phyloP scores from a whole-genome alignment of 2,888 invertebrate species.

The Timema podura region DNA sequence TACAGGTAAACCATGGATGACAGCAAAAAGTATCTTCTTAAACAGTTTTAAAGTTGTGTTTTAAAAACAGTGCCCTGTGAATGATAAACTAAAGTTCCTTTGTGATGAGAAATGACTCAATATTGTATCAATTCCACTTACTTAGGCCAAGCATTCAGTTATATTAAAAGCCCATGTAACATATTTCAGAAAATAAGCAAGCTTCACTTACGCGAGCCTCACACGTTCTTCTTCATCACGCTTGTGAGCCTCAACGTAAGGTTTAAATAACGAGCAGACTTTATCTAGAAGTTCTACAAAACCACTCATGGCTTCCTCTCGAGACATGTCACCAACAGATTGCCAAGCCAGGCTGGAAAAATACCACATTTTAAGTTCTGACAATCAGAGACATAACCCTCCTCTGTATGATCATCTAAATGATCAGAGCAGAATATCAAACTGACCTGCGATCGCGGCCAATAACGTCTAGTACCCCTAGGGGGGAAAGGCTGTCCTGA shows the following conservation, averaged over 20 bases:
- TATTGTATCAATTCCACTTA: no score
- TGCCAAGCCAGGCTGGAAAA: conserved; percentile 77
- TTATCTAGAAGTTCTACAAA: conserved; percentile 85
- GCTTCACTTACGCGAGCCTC: conserved; percentile 51
- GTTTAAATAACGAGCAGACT: conserved; percentile 84
- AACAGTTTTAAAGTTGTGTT: no score
- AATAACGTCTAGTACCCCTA: conserved; percentile 93
- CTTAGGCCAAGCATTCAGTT: no score
- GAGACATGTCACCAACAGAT: conserved; percentile 77
- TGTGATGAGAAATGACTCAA: no score
- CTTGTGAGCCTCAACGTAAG: conserved; percentile 87
- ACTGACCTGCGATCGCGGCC: conserved; percentile 79
- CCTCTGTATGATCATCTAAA: background rate
- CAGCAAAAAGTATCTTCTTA: no score
- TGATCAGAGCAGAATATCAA: background rate
- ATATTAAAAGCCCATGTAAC: no score
- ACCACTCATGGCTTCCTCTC: conserved; percentile 85
- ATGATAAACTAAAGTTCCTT: no score
- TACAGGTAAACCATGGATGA: no score
- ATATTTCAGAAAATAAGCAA: no score
- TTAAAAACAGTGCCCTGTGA: no score
- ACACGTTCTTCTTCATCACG: conserved; percentile 80
- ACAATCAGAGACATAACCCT: background rate
- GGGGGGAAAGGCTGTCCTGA: conserved; percentile 65
- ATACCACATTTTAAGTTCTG: background rate